Evolutionary conservation across 2,113 vertebrate genomes (phyloP).

Genomic region (rat (Rattus norvegicus)): DNA sequence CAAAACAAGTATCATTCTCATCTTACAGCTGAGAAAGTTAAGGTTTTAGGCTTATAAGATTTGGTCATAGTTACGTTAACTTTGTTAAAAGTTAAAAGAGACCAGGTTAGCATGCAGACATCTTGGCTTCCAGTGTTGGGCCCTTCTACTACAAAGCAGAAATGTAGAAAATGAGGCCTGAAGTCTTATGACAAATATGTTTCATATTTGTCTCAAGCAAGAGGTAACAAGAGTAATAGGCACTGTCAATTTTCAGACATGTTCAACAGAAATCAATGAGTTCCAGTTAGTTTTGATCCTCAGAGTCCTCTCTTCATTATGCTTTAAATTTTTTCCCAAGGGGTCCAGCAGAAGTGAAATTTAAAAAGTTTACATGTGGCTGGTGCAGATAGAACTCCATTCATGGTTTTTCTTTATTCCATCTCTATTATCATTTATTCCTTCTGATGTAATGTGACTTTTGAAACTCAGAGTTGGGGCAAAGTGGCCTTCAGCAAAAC

Average conservation of each 20-base stretch:
- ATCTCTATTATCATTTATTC: slow-evolving; percentile 58
- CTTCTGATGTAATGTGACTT: slow-evolving; percentile 38
- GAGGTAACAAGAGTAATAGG: background rate
- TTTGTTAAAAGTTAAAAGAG: background rate
- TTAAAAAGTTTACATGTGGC: background rate
- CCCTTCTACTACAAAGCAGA: background rate
- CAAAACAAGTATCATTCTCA: background rate
- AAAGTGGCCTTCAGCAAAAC: slow-evolving; percentile 4
- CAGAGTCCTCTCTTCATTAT: background rate
- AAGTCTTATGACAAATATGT: slow-evolving; percentile 5
- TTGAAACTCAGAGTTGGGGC: slow-evolving; percentile 42
- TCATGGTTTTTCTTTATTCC: slow-evolving; percentile 27
- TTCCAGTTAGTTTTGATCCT: background rate
- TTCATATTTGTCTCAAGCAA: slow-evolving; percentile 36
- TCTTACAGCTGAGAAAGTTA: slow-evolving; percentile 7
- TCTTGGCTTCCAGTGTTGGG: background rate
- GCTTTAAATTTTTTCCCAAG: background rate
- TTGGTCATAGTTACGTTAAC: background rate
- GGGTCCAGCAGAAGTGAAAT: background rate
- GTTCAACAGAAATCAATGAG: slow-evolving; percentile 28
- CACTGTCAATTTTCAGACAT: background rate
- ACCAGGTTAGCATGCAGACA: background rate
- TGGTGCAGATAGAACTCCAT: slow-evolving; percentile 40
- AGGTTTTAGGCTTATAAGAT: background rate
- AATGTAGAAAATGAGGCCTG: slow-evolving; percentile 31